Evolutionary conservation across 1,140 invertebrate species (phyloP).

Genomic region (Oryctes rhinoceros): DNA sequence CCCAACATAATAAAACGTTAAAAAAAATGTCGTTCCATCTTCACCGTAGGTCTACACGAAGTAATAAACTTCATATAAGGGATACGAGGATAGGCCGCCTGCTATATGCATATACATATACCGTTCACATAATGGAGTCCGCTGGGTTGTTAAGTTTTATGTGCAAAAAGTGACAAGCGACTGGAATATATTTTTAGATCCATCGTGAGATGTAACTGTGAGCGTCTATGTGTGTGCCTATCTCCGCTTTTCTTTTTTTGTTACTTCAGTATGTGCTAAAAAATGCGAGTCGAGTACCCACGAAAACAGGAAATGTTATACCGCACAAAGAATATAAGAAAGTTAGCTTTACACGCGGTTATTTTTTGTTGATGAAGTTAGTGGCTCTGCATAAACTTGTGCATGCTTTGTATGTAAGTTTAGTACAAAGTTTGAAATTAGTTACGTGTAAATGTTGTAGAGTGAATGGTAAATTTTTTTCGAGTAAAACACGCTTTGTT

Average conservation of each 20-base stretch:
- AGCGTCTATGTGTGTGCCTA: not conserved
- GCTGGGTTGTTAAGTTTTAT: slow-evolving; percentile 15
- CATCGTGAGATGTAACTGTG: not conserved
- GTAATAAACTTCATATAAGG: slow-evolving; percentile 11
- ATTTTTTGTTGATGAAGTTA: too few relatives aligned
- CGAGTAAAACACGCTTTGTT: too few relatives aligned
- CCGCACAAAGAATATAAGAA: not conserved
- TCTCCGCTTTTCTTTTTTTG: not conserved
- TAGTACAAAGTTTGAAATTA: too few relatives aligned
- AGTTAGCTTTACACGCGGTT: too few relatives aligned
- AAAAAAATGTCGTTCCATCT: not conserved
- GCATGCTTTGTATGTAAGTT: too few relatives aligned
- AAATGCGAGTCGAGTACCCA: not conserved
- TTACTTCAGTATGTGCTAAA: slow-evolving; percentile 11
- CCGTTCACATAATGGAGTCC: not conserved
- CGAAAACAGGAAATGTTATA: slow-evolving; percentile 3
- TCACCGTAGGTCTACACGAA: not conserved
- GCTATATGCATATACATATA: not conserved
- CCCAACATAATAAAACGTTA: not conserved
- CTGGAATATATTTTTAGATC: slow-evolving; percentile 5
- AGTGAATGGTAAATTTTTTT: too few relatives aligned
- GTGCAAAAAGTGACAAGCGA: slow-evolving; percentile 13
- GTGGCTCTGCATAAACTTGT: too few relatives aligned
- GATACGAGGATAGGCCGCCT: not conserved
- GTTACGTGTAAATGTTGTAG: too few relatives aligned